Evolutionary conservation across 2,797 vertebrate genomes (phyloP).

Genomic region (Glossophaga mutica): DNA sequence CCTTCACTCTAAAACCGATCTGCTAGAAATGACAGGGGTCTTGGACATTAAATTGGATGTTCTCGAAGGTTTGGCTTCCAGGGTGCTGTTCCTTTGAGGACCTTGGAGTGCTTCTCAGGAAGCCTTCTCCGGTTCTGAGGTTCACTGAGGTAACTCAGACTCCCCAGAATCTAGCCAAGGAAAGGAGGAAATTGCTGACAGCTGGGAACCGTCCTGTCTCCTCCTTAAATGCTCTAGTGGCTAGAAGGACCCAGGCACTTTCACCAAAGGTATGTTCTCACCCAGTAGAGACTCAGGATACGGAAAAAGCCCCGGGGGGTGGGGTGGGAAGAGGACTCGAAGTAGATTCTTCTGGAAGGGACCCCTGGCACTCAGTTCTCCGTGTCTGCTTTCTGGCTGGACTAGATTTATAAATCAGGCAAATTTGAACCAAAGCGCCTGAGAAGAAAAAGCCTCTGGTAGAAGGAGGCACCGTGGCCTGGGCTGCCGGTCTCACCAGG

Average conservation of each 20-base stretch:
- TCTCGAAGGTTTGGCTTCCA: not conserved
- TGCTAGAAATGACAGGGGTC: not conserved
- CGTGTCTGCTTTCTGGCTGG: not conserved
- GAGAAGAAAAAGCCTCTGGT: not conserved
- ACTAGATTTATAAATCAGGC: not conserved
- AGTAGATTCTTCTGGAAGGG: not conserved
- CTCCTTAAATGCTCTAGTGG: not conserved
- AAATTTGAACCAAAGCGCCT: not conserved
- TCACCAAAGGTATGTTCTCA: not conserved
- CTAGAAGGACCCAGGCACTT: not conserved
- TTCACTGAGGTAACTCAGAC: not conserved
- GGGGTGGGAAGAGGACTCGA: not conserved
- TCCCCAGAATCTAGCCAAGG: not conserved
- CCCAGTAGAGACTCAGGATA: not conserved
- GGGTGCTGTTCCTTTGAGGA: not conserved
- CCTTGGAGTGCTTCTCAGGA: not conserved
- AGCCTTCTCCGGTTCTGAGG: not conserved
- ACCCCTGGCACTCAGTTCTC: rapidly evolving
- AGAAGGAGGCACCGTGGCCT: not conserved
- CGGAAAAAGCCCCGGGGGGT: not conserved
- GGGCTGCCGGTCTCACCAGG: not conserved
- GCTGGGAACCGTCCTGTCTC: not conserved
- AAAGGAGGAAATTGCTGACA: not conserved
- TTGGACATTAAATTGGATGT: not conserved
- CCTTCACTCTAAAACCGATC: not conserved